Percentiles rank a stretch among this genome's conserved stretches.
These are phyloP conservation scores for Calonectris borealis DNA, from an alignment of 2,113 vertebrate species.

Conservation along the genomic window DNA sequence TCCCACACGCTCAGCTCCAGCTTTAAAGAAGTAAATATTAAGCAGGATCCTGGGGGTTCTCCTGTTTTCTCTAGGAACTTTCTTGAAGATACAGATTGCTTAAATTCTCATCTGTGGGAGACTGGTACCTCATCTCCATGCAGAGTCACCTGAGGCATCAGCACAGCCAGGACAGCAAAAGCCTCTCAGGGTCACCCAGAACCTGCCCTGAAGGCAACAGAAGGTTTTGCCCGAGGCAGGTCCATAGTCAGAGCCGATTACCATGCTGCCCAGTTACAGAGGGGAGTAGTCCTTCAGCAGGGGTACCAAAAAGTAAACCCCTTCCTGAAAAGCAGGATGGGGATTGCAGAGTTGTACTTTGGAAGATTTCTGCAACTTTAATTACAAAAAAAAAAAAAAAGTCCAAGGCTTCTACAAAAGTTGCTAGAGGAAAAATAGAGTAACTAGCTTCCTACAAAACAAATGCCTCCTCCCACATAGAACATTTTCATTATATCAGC, in stretches of 20 bases:
- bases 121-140: not conserved
- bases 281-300: not conserved
- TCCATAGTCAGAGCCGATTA: not conserved
- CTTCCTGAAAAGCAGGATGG: not conserved
- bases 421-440: not conserved
- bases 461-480: not conserved
- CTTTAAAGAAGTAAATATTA: not conserved
- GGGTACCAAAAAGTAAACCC: not conserved
- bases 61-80: not conserved
- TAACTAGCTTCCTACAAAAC: conserved; percentile 12
- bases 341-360: not conserved
- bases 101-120: not conserved
- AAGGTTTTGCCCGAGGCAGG: not conserved
- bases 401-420: not conserved
- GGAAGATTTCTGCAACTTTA: not conserved
- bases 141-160: not conserved
- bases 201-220: not conserved
- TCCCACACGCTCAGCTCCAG: not conserved
- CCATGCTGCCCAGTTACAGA: not conserved
- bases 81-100: not conserved
- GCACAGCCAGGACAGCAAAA: not conserved
- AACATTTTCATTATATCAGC: conserved; percentile 42
- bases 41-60: not conserved
- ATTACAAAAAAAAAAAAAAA: not conserved
- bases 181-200: not conserved